Conservation (phyloP, 2,888 invertebrate genomes). For the Drosophila pegasa region DNA sequence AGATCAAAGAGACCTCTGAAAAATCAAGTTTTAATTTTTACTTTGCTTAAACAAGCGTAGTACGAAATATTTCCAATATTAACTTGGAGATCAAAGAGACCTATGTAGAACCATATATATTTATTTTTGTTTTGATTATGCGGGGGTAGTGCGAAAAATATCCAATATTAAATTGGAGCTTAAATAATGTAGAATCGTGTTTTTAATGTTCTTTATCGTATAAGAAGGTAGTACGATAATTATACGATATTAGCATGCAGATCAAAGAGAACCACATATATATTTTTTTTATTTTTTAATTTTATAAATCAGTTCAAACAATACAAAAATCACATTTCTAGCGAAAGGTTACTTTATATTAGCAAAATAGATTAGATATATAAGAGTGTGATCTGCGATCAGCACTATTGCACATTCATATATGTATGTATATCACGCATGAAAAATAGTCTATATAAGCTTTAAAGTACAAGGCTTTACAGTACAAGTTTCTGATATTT, state of each 20-base stretch:
- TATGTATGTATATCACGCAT: conserved; percentile 28
- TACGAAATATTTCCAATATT: background rate
- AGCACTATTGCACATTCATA: conserved; percentile 27
- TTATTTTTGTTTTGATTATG: too few species aligned
- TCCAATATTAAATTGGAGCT: too few species aligned
- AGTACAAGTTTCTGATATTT: conserved; percentile 4
- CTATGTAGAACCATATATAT: background rate
- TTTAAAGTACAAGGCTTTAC: conserved; percentile 17
- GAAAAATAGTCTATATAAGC: conserved; percentile 1
- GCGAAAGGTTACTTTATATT: background rate
- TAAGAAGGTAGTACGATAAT: too few species aligned
- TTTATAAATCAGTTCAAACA: background rate
- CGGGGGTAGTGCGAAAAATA: too few species aligned
- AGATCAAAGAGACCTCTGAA: too few species aligned
- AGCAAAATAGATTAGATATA: conserved; percentile 12
- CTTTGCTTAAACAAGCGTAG: background rate
- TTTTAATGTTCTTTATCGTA: too few species aligned
- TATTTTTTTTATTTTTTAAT: too few species aligned
- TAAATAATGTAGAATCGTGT: too few species aligned
- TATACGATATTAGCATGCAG: too few species aligned
- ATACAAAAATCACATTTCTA: background rate
- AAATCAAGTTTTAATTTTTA: too few species aligned
- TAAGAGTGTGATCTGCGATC: conserved; percentile 25
- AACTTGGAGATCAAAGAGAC: background rate
- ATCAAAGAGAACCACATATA: background rate